Evolutionary conservation across 1,140 invertebrate genomes (phyloP).

Genomic region (Spodoptera frugiperda): DNA sequence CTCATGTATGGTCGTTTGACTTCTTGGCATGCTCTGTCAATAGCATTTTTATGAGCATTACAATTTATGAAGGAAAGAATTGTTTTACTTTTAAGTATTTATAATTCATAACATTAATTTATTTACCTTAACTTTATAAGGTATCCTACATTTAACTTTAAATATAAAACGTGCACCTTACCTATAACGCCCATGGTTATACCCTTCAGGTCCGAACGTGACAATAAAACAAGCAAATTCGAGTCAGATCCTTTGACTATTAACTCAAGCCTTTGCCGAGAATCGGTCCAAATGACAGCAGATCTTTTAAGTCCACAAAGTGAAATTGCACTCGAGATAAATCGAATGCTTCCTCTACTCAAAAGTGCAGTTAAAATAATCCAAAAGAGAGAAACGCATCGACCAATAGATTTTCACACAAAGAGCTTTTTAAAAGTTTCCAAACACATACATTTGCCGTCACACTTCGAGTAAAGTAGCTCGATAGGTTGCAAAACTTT

Average conservation of each 20-base stretch:
- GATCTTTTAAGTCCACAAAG: conserved; percentile 27
- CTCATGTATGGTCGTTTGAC: too few species aligned
- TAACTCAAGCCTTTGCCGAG: neutral
- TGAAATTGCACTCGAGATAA: conserved; percentile 27
- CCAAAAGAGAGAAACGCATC: conserved; percentile 26
- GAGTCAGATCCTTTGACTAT: neutral
- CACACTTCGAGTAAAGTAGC: conserved; percentile 49
- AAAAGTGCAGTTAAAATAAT: conserved; percentile 43
- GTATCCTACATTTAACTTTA: too few species aligned
- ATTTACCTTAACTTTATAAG: too few species aligned
- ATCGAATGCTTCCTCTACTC: conserved; percentile 19
- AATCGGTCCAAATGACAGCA: neutral
- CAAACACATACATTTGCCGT: conserved; percentile 43
- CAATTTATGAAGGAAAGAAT: too few species aligned
- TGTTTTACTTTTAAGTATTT: too few species aligned
- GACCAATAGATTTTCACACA: conserved; percentile 46
- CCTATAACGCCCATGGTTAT: too few species aligned
- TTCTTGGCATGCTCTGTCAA: too few species aligned
- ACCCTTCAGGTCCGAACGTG: too few species aligned
- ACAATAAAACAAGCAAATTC: too few species aligned
- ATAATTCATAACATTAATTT: too few species aligned
- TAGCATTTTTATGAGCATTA: too few species aligned
- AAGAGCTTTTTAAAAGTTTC: conserved; percentile 49
- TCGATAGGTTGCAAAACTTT: conserved; percentile 45
- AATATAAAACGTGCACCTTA: too few species aligned